Conservation (phyloP, 2,888 invertebrate genomes). For the Acleris literana region DNA sequence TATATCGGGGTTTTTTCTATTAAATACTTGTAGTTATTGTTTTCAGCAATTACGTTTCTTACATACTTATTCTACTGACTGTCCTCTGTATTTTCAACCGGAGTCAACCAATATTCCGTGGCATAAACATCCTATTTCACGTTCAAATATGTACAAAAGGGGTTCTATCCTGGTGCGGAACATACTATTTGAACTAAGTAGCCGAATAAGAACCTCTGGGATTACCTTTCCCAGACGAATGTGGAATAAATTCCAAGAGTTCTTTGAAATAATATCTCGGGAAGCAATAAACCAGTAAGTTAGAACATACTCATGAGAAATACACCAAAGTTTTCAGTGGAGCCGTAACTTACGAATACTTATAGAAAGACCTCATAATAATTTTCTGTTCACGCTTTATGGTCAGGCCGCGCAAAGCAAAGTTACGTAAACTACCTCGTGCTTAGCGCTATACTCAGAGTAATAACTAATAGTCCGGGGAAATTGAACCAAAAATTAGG, state of each 20-base stretch:
- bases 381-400: slow-evolving; percentile 48
- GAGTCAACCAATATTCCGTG: slow-evolving; percentile 33
- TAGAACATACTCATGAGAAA: slow-evolving; percentile 73
- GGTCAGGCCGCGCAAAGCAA: neutral
- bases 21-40: too few species aligned
- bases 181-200: slow-evolving; percentile 70
- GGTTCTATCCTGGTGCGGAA: slow-evolving; percentile 52
- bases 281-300: slow-evolving; percentile 80
- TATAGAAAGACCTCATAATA: slow-evolving; percentile 55
- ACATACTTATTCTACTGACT: slow-evolving; percentile 13
- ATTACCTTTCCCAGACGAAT: slow-evolving; percentile 70
- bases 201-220: slow-evolving; percentile 73
- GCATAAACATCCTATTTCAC: slow-evolving; percentile 43
- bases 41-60: too few species aligned
- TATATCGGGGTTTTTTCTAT: too few species aligned
- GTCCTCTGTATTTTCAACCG: slow-evolving; percentile 20
- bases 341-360: slow-evolving; percentile 63
- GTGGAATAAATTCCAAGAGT: slow-evolving; percentile 74
- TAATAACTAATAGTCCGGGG: too few species aligned
- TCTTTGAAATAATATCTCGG: slow-evolving; percentile 81
- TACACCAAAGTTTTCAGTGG: slow-evolving; percentile 73
- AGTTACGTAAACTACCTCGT: too few species aligned
- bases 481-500: too few species aligned
- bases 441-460: too few species aligned
- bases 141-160: slow-evolving; percentile 56